phyloP scores from a whole-genome alignment of 2,113 vertebrate genomes.

The Hylia prasina region DNA sequence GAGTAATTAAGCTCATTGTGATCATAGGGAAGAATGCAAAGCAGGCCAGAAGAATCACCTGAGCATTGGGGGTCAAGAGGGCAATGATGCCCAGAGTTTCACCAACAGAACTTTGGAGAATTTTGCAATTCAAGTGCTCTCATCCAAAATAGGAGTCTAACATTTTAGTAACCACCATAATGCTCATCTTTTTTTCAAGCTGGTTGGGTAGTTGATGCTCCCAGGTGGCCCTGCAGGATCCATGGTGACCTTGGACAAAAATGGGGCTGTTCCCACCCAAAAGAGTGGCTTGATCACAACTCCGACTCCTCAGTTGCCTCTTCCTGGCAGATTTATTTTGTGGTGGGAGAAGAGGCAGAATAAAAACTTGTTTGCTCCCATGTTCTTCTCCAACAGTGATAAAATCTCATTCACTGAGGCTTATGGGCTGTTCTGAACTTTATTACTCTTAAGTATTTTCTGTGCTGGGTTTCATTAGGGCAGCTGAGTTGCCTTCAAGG shows the following conservation, averaged over 20 bases:
- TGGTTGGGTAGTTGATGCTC: background rate
- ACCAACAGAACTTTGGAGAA: background rate
- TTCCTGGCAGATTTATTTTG: background rate
- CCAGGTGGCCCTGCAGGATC: background rate
- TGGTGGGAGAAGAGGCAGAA: background rate
- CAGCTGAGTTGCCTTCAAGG: background rate
- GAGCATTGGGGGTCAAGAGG: background rate
- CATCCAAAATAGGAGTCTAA: background rate
- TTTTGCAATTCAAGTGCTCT: background rate
- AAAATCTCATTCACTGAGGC: background rate
- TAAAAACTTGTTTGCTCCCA: background rate
- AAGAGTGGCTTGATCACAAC: background rate
- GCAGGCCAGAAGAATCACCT: background rate
- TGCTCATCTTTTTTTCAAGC: background rate
- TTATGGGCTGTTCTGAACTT: background rate
- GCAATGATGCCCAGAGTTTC: background rate
- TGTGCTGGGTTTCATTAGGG: background rate
- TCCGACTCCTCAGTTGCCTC: background rate
- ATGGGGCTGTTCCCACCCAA: background rate
- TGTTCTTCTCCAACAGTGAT: background rate
- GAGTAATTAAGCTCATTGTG: background rate
- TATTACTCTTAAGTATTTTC: background rate
- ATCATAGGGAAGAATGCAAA: background rate
- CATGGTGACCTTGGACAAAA: background rate
- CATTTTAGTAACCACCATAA: background rate